A percentile compares a stretch with the other conserved stretches of the same genome.
phyloP scores from a whole-genome alignment of 2,888 invertebrate genomes.

The Torymus auratus region DNA sequence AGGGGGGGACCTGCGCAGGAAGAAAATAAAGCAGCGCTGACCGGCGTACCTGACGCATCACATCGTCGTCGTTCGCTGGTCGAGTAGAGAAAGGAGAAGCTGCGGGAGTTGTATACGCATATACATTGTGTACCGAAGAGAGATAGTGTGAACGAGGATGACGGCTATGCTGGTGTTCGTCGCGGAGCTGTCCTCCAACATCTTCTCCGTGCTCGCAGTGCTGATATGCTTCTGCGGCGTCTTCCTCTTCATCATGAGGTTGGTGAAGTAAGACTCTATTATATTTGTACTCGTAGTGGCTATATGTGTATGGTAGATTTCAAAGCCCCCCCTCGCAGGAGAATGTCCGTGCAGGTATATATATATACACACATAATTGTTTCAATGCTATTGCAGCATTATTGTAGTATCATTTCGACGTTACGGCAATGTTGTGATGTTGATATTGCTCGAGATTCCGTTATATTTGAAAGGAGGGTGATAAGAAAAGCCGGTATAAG shows the following conservation, averaged over 20 bases:
- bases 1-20: background rate
- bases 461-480: no score
- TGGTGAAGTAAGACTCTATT: slow-evolving; percentile 58
- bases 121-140: background rate
- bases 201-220: slow-evolving; percentile 86
- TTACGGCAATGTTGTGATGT: no score
- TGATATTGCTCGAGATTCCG: no score
- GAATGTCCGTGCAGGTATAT: no score
- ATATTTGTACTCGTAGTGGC: no score
- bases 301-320: no score
- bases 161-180: slow-evolving; percentile 82
- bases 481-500: no score
- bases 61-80: slow-evolving; percentile 29
- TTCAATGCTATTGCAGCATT: no score
- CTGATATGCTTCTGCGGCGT: slow-evolving; percentile 86
- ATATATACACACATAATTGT: no score
- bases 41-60: slow-evolving; percentile 16
- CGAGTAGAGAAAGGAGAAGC: background rate
- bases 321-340: no score
- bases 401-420: no score
- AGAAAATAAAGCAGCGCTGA: slow-evolving; percentile 15
- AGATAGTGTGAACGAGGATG: slow-evolving; percentile 68
- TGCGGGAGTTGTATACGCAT: no score
- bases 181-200: slow-evolving; percentile 84
- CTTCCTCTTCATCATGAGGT: slow-evolving; percentile 87